Conservation (phyloP, 1,140 invertebrate species). For the Drosophila paulistorum region DNA sequence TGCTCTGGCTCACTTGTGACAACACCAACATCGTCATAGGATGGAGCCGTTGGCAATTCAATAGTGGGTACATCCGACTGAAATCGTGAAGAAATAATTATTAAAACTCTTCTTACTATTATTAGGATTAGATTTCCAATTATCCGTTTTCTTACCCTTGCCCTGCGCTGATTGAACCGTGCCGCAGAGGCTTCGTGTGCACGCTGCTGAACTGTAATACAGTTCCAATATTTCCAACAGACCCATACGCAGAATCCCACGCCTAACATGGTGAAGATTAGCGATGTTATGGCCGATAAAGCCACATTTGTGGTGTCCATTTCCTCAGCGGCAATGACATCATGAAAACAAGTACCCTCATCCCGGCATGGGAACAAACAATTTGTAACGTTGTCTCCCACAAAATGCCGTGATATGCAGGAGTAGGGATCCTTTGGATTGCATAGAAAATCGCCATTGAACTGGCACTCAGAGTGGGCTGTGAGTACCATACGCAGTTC, state of each 20-base stretch:
- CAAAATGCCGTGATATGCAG: slow-evolving; percentile 77
- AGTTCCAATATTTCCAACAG: slow-evolving; percentile 82
- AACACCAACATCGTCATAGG: slow-evolving; percentile 45
- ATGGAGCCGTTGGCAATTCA: slow-evolving; percentile 55
- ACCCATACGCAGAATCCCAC: slow-evolving; percentile 81
- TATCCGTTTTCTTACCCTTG: slow-evolving; percentile 45
- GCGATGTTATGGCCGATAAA: slow-evolving; percentile 76
- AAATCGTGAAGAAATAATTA: too few species aligned
- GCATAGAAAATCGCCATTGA: slow-evolving; percentile 68
- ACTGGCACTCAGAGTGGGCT: slow-evolving; percentile 70
- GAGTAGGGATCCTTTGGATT: slow-evolving; percentile 72
- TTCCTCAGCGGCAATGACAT: slow-evolving; percentile 58
- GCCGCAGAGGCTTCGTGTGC: slow-evolving; percentile 74
- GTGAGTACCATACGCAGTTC: slow-evolving; percentile 76
- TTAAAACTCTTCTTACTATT: too few species aligned
- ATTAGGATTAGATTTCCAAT: neutral
- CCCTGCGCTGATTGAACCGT: slow-evolving; percentile 59
- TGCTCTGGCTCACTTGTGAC: slow-evolving; percentile 41
- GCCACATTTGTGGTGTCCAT: slow-evolving; percentile 76
- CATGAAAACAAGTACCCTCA: slow-evolving; percentile 72
- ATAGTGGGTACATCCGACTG: slow-evolving; percentile 73
- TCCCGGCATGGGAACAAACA: slow-evolving; percentile 77
- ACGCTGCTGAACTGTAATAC: slow-evolving; percentile 78
- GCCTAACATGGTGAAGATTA: slow-evolving; percentile 81
- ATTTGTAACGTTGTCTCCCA: slow-evolving; percentile 76